Percentiles rank a stretch among this genome's conserved stretches.
Conservation (phyloP, 2,888 invertebrate species). For the Netelia melanura region DNA sequence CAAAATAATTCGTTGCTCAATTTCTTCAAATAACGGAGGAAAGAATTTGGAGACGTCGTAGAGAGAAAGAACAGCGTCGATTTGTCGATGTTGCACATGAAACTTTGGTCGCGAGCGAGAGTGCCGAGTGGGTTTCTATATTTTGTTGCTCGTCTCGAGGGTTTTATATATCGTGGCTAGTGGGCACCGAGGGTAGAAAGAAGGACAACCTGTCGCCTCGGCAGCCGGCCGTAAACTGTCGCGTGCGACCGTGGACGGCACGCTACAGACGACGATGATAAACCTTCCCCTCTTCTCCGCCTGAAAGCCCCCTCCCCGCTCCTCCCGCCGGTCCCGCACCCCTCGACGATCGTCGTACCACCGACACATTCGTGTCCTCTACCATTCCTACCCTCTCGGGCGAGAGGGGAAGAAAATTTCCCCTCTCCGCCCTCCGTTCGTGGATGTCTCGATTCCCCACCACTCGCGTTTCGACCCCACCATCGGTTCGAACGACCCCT, state of each 20-base stretch:
- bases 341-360: not conserved
- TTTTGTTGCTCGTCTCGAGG: not conserved
- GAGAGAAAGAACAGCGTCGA: no score
- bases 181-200: not conserved
- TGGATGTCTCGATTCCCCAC: constrained; percentile 40
- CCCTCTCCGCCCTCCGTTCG: constrained; percentile 29
- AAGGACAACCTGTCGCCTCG: constrained; percentile 75
- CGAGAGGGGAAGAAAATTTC: constrained; percentile 17
- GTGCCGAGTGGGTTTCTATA: no score
- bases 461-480: constrained; percentile 51
- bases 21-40: no score
- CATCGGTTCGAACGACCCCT: constrained; percentile 55
- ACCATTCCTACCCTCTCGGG: constrained; percentile 50
- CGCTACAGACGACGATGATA: constrained; percentile 79
- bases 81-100: no score
- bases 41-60: no score
- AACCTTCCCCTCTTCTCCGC: constrained; percentile 66
- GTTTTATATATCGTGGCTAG: not conserved
- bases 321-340: constrained; percentile 45
- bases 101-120: no score
- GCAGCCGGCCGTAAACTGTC: constrained; percentile 83
- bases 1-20: no score
- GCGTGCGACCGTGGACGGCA: constrained; percentile 82
- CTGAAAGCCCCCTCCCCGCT: constrained; percentile 11
- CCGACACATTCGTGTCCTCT: constrained; percentile 45